Base-by-base conservation (phyloP, 2,113 vertebrate genomes). In the Xenopus laevis region DNA sequence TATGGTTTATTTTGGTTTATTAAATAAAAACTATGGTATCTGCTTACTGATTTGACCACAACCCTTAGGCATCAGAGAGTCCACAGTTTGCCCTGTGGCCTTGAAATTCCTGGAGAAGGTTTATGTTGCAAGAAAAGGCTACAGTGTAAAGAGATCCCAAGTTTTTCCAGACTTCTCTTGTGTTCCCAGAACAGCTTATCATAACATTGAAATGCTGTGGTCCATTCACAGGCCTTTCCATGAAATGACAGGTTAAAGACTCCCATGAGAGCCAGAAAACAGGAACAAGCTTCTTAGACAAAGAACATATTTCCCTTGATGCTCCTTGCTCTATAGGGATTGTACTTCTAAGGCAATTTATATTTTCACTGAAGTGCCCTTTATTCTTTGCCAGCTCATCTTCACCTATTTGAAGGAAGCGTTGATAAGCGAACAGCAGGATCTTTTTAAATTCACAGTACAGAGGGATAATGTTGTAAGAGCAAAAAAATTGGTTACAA, bases 341-440 rank as follows among this genome's bases (percentile, higher is more conserved):
- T 66, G 75, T 61, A 78, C 47, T 81, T 67, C 52, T 52, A 71
- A 78, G 78, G 77, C 65, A 70, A 78, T 79, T 82, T 73, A 77
- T 80, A 71, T 63, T 68, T 61, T 60, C 63, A 30, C 72, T 79
- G 53, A 77, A 50, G 5, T 9, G 52, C 68, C 16, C 57, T 68
- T 79, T 68, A 70, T 0, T 16, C 58, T 70, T 71, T 79, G 83
- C 66, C 23, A 79, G 23, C 52, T 23, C 65, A 21, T 66, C 44
- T 47, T 65, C 63, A 44, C 63, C 63, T 65, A 17, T 65, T 44
- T 45, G 63, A 46, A 23, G 72, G 17, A 0, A 5, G 9, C 74
- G 72, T 9, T 27, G 17, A 44, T 30, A 70, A 45, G 15, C 16
- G 61, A 33, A 63, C 12, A 10, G 13, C 23, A 33, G 15, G 27